Evolutionary conservation across 1,140 invertebrate genomes (phyloP).

Genomic region (Drosophila pruinosa): DNA sequence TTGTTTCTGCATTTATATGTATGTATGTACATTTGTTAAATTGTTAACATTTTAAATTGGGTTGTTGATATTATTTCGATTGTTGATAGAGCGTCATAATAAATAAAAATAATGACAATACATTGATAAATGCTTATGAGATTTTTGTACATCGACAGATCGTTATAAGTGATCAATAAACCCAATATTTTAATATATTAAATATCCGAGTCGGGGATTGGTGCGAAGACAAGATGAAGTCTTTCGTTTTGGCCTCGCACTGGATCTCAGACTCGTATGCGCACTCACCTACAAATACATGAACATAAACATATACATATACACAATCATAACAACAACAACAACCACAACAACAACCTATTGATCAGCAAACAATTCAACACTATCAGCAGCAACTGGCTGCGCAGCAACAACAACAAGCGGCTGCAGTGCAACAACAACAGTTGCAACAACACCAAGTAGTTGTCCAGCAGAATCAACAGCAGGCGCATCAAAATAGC

Average conservation of each 20-base stretch:
- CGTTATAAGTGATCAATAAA: neutral
- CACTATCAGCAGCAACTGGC: conserved; percentile 83
- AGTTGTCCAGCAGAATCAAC: conserved; percentile 84
- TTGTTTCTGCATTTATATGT: conserved; percentile 5
- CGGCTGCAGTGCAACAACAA: conserved; percentile 84
- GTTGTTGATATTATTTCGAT: neutral
- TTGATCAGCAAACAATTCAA: conserved; percentile 84
- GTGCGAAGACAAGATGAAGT: conserved; percentile 4
- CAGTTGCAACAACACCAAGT: conserved; percentile 84
- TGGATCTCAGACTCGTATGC: neutral
- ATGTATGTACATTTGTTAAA: neutral
- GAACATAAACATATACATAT: conserved; percentile 6
- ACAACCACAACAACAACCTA: conserved; percentile 84
- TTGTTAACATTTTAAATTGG: conserved; percentile 38
- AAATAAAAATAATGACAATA: too few species aligned
- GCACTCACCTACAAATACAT: neutral
- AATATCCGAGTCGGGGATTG: neutral
- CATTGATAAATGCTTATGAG: too few species aligned
- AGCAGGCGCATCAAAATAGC: conserved; percentile 84
- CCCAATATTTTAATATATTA: neutral
- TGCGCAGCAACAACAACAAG: conserved; percentile 83
- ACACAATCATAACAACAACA: conserved; percentile 83
- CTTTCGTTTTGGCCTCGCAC: neutral
- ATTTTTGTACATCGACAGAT: too few species aligned
- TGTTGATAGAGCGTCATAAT: neutral